Conservation (phyloP, 2,797 vertebrate species). For the Nasua narica region DNA sequence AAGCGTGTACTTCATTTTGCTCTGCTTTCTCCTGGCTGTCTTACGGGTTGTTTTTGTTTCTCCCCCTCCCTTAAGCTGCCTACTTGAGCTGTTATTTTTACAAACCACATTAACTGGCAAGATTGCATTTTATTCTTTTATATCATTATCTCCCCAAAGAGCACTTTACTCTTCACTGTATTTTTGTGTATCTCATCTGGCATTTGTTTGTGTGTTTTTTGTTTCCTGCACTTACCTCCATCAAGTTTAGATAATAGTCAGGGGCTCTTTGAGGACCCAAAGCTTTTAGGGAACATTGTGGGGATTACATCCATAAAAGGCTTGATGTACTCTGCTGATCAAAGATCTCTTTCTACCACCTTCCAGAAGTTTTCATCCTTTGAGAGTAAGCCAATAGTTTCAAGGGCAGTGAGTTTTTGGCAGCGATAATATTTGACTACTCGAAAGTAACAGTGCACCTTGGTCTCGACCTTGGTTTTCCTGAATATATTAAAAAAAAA, state of each 20-base stretch:
- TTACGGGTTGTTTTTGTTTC: neutral
- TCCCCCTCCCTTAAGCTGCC: neutral
- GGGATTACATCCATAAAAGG: neutral
- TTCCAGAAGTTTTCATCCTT: neutral
- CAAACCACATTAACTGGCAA: slow-evolving; percentile 18
- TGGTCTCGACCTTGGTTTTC: neutral
- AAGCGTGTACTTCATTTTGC: neutral
- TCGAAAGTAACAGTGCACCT: neutral
- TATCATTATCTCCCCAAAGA: neutral
- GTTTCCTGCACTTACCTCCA: slow-evolving; percentile 43
- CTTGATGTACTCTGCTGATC: neutral
- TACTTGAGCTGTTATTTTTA: neutral
- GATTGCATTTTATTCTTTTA: neutral
- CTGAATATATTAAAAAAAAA: neutral
- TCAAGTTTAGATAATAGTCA: neutral
- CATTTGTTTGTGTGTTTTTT: slow-evolving; percentile 27
- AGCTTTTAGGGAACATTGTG: neutral
- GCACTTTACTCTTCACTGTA: neutral
- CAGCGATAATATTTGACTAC: neutral
- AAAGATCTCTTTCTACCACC: slow-evolving; percentile 27
- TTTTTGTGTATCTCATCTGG: slow-evolving; percentile 1
- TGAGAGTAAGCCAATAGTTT: neutral
- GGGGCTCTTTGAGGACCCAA: neutral
- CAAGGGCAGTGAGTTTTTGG: neutral
- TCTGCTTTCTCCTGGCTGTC: neutral